These are phyloP conservation scores for Galaxias olidus DNA, from an alignment of 2,797 vertebrate species.

Conservation along the genomic window DNA sequence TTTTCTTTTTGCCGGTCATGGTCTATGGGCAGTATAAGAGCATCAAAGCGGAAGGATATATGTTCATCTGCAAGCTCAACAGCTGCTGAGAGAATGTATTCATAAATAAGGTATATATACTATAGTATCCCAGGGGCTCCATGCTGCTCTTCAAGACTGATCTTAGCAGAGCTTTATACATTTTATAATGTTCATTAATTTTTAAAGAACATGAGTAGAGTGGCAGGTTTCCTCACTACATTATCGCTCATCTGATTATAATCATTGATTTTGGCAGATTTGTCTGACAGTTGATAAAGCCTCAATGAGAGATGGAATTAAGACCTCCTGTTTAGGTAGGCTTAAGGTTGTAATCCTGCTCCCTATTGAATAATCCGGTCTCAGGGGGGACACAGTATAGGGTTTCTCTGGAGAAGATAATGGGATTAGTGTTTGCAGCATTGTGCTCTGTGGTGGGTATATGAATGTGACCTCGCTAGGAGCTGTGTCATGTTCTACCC, in stretches of 20 bases:
- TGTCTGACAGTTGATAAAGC: slow-evolving; percentile 39
- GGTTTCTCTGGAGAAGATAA: slow-evolving; percentile 65
- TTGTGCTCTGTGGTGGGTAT: slow-evolving; percentile 43
- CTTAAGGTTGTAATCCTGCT: slow-evolving; percentile 65
- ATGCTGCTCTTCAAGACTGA: too few relatives aligned
- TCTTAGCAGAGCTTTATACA: too few relatives aligned
- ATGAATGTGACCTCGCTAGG: slow-evolving; percentile 37
- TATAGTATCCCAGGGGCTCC: too few relatives aligned
- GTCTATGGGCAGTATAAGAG: too few relatives aligned
- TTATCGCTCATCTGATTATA: slow-evolving; percentile 16
- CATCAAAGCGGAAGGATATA: too few relatives aligned
- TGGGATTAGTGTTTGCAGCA: slow-evolving; percentile 60
- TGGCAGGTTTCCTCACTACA: slow-evolving; percentile 11
- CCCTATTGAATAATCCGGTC: slow-evolving; percentile 57
- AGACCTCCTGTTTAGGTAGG: slow-evolving; percentile 54
- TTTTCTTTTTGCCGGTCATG: too few relatives aligned
- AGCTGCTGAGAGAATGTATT: too few relatives aligned
- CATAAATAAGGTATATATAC: too few relatives aligned
- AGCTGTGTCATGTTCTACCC: slow-evolving; percentile 1
- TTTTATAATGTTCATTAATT: too few relatives aligned
- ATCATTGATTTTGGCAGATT: slow-evolving; percentile 30
- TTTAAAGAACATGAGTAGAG: too few relatives aligned
- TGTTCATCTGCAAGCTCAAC: too few relatives aligned
- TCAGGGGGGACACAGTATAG: slow-evolving; percentile 38
- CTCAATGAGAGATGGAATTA: slow-evolving; percentile 34